phyloP scores from a whole-genome alignment of 2,113 vertebrate species.

The Sialia sialis region DNA sequence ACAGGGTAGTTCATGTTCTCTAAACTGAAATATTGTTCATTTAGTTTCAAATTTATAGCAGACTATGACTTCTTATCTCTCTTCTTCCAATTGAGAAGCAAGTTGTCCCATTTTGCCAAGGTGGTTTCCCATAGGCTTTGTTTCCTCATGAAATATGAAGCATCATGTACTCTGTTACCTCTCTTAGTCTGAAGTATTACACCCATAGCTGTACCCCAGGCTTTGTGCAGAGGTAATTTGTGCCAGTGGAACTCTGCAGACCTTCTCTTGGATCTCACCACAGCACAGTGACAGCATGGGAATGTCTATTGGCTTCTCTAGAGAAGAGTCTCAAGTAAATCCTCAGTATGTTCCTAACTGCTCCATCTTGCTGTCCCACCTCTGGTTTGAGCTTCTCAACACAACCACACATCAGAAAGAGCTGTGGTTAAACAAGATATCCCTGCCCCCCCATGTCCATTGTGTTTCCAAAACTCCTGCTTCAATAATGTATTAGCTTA shows the following conservation, averaged over 20 bases:
- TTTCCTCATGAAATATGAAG: not conserved
- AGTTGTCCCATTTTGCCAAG: not conserved
- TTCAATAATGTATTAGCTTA: slow-evolving; percentile 25
- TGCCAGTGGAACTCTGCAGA: not conserved
- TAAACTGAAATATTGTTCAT: not conserved
- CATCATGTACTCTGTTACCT: not conserved
- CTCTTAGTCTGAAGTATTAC: not conserved
- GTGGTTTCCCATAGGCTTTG: not conserved
- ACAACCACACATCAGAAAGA: not conserved
- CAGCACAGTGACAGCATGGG: fast-evolving
- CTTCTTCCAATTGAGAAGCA: not conserved
- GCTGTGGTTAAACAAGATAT: not conserved
- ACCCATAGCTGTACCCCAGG: not conserved
- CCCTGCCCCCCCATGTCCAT: not conserved
- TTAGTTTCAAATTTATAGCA: not conserved
- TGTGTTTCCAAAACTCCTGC: not conserved
- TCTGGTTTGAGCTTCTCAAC: not conserved
- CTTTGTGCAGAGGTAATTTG: not conserved
- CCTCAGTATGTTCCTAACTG: not conserved
- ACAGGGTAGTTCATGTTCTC: not conserved
- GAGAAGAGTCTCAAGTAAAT: not conserved
- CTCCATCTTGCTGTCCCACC: not conserved
- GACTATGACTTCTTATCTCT: not conserved
- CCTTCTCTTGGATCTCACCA: not conserved
- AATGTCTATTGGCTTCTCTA: not conserved